Evolutionary conservation across 2,888 invertebrate genomes (phyloP).

Genomic region (Drosophila fungiperda): DNA sequence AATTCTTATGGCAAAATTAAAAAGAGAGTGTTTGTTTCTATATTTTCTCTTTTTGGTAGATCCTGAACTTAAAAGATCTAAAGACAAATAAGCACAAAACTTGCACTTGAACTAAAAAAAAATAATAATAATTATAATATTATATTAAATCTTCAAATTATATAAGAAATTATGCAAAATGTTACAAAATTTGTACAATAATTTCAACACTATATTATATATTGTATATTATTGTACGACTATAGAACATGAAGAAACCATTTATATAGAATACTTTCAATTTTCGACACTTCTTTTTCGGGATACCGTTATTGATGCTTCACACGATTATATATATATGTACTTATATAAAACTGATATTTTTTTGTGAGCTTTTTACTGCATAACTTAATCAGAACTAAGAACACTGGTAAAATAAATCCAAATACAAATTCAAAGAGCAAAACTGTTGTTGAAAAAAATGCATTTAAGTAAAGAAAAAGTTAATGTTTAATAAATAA

Average conservation of each 20-base stretch:
- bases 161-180: conserved; percentile 45
- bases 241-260: conserved; percentile 4
- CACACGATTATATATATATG: conserved; percentile 40
- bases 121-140: conserved; percentile 19
- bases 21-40: conserved; percentile 12
- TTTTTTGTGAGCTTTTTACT: conserved; percentile 59
- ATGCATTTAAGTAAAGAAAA: conserved; percentile 65
- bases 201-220: conserved; percentile 49
- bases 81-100: conserved; percentile 48
- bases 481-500: conserved; percentile 46
- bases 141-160: conserved; percentile 19
- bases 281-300: conserved; percentile 45
- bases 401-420: conserved; percentile 16
- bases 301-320: conserved; percentile 45
- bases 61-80: conserved; percentile 37
- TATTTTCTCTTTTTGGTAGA: conserved; percentile 36
- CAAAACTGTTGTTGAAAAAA: conserved; percentile 67
- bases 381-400: conserved; percentile 45
- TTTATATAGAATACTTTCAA: conserved; percentile 49
- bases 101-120: conserved; percentile 39
- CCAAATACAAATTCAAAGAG: conserved; percentile 33
- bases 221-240: conserved; percentile 32
- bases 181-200: conserved; percentile 70
- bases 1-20: conserved; percentile 40
- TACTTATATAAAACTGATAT: conserved; percentile 11